A percentile compares a stretch with the other conserved stretches of the same genome.
Conservation (phyloP, 2,113 vertebrate species). For the Copsychus sechellarum region DNA sequence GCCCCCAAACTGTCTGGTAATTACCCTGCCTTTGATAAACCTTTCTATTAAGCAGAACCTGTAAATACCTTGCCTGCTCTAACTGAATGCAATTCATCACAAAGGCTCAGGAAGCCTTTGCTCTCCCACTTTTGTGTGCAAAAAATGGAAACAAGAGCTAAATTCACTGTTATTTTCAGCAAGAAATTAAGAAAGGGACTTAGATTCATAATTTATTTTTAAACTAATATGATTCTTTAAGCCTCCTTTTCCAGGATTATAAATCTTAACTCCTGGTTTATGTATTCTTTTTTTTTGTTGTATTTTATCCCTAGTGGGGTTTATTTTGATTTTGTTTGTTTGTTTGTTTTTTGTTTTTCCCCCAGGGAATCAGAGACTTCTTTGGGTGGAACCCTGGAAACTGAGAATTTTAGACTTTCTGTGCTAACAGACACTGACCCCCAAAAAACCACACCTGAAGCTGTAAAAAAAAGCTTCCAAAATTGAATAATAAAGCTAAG, state of each 20-base stretch:
- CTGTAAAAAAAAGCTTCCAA: too few species aligned
- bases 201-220: neutral
- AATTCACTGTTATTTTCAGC: neutral
- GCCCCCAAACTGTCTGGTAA: neutral
- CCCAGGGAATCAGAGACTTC: neutral
- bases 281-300: neutral
- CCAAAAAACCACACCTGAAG: too few species aligned
- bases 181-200: neutral
- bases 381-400: neutral
- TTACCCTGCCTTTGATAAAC: constrained; percentile 45
- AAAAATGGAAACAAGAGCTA: neutral
- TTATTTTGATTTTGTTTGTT: neutral
- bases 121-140: neutral
- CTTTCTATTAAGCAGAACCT: neutral
- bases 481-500: too few species aligned
- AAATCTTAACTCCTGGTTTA: neutral
- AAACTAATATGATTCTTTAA: neutral
- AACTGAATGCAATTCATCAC: constrained; percentile 26
- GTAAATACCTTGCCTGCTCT: constrained; percentile 33
- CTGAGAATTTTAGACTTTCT: too few species aligned
- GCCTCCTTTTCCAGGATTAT: neutral
- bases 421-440: too few species aligned
- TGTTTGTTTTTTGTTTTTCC: accelerated
- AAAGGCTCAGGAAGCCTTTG: neutral
- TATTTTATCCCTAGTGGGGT: neutral